A percentile compares a stretch with the other conserved stretches of the same genome.
These are phyloP conservation scores for Goniozus legneri DNA, from an alignment of 1,140 invertebrate genomes.

Conservation along the genomic window DNA sequence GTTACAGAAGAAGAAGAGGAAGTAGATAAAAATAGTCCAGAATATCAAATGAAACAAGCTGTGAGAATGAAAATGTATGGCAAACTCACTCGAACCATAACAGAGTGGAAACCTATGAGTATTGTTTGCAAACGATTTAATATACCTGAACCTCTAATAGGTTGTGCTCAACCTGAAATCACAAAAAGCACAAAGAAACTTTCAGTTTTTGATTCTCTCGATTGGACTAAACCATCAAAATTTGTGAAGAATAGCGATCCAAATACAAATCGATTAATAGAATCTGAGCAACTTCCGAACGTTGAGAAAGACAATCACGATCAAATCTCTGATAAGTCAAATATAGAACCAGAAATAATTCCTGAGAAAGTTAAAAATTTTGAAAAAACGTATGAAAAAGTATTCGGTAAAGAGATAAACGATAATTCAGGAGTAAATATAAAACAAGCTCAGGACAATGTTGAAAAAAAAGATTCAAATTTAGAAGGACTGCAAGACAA, in stretches of 20 bases:
- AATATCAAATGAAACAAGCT: constrained; percentile 61
- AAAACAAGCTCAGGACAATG: background rate
- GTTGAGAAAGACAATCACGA: background rate
- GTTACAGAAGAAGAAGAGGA: constrained; percentile 43
- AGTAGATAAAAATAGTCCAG: constrained; percentile 36
- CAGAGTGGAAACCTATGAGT: constrained; percentile 80
- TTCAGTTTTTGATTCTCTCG: constrained; percentile 74
- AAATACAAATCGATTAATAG: background rate
- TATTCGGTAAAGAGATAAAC: constrained; percentile 27
- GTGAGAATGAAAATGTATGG: constrained; percentile 82
- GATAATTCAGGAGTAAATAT: constrained; percentile 3
- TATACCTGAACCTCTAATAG: constrained; percentile 78
- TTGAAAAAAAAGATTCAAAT: constrained; percentile 6
- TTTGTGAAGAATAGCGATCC: constrained; percentile 33
- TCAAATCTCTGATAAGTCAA: background rate
- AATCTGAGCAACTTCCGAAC: background rate
- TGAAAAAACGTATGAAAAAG: constrained; percentile 36
- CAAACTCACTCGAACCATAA: constrained; percentile 67
- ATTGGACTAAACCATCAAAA: constrained; percentile 35
- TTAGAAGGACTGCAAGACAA: background rate
- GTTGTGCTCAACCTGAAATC: constrained; percentile 46
- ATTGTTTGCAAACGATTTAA: constrained; percentile 93
- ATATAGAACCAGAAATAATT: constrained; percentile 9
- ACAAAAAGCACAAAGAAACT: constrained; percentile 62
- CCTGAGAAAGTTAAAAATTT: constrained; percentile 36